Evolutionary conservation across 2,888 invertebrate species (phyloP), one percentile per base, ranked within the genome.

Genomic region (Cancer borealis): DNA sequence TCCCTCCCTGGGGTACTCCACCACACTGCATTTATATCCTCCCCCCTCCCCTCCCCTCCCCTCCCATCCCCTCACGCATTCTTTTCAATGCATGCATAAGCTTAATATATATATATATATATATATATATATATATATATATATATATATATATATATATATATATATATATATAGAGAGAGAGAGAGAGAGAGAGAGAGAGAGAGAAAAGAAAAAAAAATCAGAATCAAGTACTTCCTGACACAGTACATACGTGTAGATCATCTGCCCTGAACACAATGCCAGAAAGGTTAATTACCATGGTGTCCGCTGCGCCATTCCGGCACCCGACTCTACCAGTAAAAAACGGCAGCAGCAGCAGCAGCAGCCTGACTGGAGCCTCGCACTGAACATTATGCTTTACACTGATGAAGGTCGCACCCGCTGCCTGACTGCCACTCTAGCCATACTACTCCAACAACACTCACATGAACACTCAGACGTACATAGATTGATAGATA

Each of bases 181-280:
- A 79, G 79, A 79, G 79, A 79, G 79, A 79, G 79, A 79, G 79
- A 79, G 79, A 79, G 79, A 79, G 79, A 79, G 79, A 79, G 79
- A 79, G 79, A 79, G 30, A 30, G 79, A 79, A 30, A 79, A 30
- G 5, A 30, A 12, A 6, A 26, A 8, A 79, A 6, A 26, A 10
- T 21, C 21, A 66, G 79, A 79, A 66, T 66, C 6, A 79, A 30
- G 79, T 79, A 30, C n/a, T 17, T 66, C n/a, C n/a, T 66, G n/a
- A n/a, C n/a, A n/a, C 66, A 66, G n/a, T n/a, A 21, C n/a, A 66
- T 66, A 6, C n/a, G n/a, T 66, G n/a, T 17, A 17, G 6, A 66
- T 6, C 21, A n/a, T 66, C n/a, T 66, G n/a, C 66, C 66, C 6
- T 21, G 6, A 66, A 66, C 66, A 66, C 66, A 4, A 21, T 66